Conservation (phyloP, 2,888 invertebrate species). For the Leptopterna dolabrata region DNA sequence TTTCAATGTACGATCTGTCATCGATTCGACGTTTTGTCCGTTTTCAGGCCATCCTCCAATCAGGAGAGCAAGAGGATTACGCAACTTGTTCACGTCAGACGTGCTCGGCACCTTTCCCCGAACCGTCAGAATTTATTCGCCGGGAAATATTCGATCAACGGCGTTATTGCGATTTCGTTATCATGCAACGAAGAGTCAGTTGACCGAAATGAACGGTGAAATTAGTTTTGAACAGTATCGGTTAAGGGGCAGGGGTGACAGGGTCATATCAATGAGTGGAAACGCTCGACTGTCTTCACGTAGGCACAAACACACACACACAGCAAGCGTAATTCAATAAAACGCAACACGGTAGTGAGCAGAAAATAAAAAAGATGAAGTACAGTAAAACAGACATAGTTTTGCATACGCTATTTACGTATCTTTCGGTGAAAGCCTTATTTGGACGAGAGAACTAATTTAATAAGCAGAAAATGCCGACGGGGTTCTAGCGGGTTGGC, state of each 20-base stretch:
- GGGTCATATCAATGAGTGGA: constrained; percentile 21
- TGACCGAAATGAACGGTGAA: neutral
- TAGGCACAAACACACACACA: neutral
- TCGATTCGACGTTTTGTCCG: neutral
- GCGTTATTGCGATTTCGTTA: neutral
- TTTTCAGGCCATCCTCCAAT: neutral
- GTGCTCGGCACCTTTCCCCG: neutral
- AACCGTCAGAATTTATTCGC: too few relatives aligned
- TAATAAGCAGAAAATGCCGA: too few relatives aligned
- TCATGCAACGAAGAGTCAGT: neutral
- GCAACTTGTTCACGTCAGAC: neutral
- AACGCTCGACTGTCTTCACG: neutral
- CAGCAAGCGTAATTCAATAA: neutral
- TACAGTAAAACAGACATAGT: too few relatives aligned
- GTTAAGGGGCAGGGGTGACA: neutral
- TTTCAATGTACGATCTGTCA: neutral
- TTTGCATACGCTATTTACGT: too few relatives aligned
- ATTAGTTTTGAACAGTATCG: neutral
- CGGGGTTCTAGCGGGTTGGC: too few relatives aligned
- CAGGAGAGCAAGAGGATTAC: neutral
- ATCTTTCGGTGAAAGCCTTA: too few relatives aligned
- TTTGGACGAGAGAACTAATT: too few relatives aligned
- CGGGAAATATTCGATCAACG: neutral
- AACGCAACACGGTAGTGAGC: neutral
- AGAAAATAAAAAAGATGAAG: too few relatives aligned